phyloP scores from a whole-genome alignment of 2,797 vertebrate species.

The Poliocrania exsul region DNA sequence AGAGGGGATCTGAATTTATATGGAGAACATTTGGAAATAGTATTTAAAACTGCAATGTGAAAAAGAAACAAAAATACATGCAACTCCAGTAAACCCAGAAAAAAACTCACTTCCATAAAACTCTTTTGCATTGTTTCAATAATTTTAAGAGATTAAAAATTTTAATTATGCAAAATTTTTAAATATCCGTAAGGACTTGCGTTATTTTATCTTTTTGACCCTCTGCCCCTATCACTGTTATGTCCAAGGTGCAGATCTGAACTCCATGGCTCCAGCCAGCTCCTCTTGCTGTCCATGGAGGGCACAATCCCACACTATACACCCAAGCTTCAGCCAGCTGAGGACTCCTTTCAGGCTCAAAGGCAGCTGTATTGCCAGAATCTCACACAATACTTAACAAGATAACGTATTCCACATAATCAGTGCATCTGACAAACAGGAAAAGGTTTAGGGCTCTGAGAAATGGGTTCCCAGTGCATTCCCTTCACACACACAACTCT shows the following conservation, averaged over 20 bases:
- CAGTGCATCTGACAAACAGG: slow-evolving; percentile 37
- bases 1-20: background rate
- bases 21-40: background rate
- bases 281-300: background rate
- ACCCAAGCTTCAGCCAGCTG: background rate
- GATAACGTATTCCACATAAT: background rate
- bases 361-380: background rate
- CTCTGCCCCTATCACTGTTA: background rate
- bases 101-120: background rate
- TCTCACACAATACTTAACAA: background rate
- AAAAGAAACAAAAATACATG: background rate
- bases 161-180: accelerated
- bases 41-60: background rate
- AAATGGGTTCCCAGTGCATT: slow-evolving; percentile 54
- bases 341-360: background rate
- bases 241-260: background rate
- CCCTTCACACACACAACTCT: slow-evolving; percentile 39
- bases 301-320: background rate
- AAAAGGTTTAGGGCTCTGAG: slow-evolving; percentile 53
- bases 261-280: background rate
- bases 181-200: background rate
- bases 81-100: background rate
- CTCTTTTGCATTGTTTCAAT: background rate
- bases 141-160: background rate
- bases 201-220: background rate